Evolutionary conservation across 2,888 invertebrate species (phyloP).

Genomic region (Pediacus dermestoides): DNA sequence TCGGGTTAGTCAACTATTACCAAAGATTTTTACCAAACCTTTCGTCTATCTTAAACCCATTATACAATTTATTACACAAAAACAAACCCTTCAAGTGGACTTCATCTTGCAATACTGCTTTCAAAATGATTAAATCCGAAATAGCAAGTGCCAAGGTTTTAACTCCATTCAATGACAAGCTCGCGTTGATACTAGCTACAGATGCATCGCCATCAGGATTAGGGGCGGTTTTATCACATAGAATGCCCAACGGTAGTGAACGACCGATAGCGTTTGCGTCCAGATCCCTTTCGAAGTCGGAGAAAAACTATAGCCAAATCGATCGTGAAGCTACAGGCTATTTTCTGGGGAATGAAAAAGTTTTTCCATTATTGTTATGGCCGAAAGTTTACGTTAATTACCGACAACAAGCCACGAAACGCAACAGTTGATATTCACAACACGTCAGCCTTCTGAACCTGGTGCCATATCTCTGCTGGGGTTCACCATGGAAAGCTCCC

Average conservation of each 20-base stretch:
- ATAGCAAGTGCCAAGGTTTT: neutral
- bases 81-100: slow-evolving; percentile 4
- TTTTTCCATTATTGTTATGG: slow-evolving; percentile 39
- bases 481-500: too few relatives aligned
- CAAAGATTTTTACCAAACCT: slow-evolving; percentile 15
- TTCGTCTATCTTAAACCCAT: slow-evolving; percentile 10
- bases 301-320: slow-evolving; percentile 34
- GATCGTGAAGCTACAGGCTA: slow-evolving; percentile 36
- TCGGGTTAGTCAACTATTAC: slow-evolving; percentile 3
- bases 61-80: slow-evolving; percentile 2
- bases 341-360: slow-evolving; percentile 33
- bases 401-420: slow-evolving; percentile 21
- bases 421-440: too few relatives aligned
- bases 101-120: neutral
- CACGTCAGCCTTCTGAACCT: too few relatives aligned
- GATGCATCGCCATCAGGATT: slow-evolving; percentile 1
- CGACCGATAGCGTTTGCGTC: slow-evolving; percentile 34
- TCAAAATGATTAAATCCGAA: neutral
- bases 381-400: slow-evolving; percentile 15
- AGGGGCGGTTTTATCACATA: neutral
- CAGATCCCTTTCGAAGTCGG: slow-evolving; percentile 27
- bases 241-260: slow-evolving; percentile 24
- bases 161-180: slow-evolving; percentile 1
- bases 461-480: too few relatives aligned
- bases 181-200: neutral